Base-by-base conservation (phyloP, 1,140 invertebrate genomes). In the Rhopalosiphum maidis region DNA sequence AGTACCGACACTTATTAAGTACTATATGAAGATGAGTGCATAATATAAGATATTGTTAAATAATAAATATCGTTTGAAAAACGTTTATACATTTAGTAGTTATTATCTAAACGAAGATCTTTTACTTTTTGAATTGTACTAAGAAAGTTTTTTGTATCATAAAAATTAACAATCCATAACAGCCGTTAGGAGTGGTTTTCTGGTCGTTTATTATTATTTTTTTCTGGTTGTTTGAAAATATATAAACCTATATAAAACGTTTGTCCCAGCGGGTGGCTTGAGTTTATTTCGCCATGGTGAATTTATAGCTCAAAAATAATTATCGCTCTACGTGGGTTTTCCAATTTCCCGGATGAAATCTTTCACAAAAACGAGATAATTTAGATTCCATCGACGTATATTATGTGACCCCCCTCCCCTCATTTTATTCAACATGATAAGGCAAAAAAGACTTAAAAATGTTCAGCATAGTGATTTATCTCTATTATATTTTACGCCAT, bases 161-260 rank as follows among this genome's bases (percentile, higher is more conserved):
- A 93, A 85, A 93, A 93, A 93, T 93, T 93, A 93, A 93, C 91
- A 93, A 93, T 86, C 91, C 91, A 93, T 93, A 93, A 86, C 91
- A 82, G 91, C 48, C 46, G 60, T 93, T 54, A n/a, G n/a, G 25
- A 93, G 51, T 51, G 91, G 77, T 93, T 85, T 82, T 83, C 91
- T 86, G 91, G 82, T 93, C 46, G 91, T 93, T 86, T 86, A 86
- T 93, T 93, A 93, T 93, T 85, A 86, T 85, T 37, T 85, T 86
- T 93, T 93, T 55, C 82, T 93, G 48, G 82, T 93, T 21, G 35
- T 55, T 55, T 22, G 9, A 25, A 86, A 54, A 55, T 82, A 68
- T 60, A 90, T 68, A 68, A 90, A 93, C 43, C 37, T 85, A 93
- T 54, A 93, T 85, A 54, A 51, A 60, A 92, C 43, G 68, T 46